Base-by-base conservation (phyloP, 2,113 vertebrate genomes). In the Haliaeetus leucogaster region DNA sequence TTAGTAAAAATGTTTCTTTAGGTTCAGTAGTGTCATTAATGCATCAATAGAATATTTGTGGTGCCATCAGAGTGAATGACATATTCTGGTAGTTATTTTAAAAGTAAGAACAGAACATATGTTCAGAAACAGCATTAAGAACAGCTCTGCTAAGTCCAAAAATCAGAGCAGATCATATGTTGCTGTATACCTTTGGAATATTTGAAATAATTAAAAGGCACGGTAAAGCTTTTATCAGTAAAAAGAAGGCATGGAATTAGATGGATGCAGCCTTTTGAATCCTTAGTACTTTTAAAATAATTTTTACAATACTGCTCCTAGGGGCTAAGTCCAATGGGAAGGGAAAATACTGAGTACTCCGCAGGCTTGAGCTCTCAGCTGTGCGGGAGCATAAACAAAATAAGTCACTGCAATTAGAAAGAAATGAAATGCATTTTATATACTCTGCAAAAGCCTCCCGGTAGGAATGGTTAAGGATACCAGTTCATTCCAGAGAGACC, bases 41-140 rank as follows among this genome's bases (percentile, higher is more conserved):
- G 48, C 55, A 90, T 94, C 92, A 97, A 86, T 93, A 78, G 79
- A 93, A 48, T 92, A 88, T 70, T 86, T 94, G 85, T 67, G 38
- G 66, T 86, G 67, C 85, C 32, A 78, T 94, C 82, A 86, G 88
- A 94, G 92, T 89, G 71, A 93, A 83, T 77, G 93, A 93, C 93
- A 90, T 90, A 94, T 90, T 90, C 82, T 93, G 53, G 74, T 86
- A 74, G 92, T 93, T 92, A 95, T 97, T 97, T 97, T 94, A 92
- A 93, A 96, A 38, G 66, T 81, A 83, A 81, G 93, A 96, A 90
- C 82, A 86, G 93, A 95, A 88, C 4, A 81, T 95, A 96, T 90
- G 90, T 90, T 96, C 84, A 88, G 92, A 94, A 96, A 73, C 70
- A 77, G 63, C 67, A 66, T 81, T 90, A 78, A 93, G 85, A 97